A percentile compares a stretch with the other conserved stretches of the same genome.
phyloP scores from a whole-genome alignment of 2,888 invertebrate species.

The Dicyrtomina minuta region DNA sequence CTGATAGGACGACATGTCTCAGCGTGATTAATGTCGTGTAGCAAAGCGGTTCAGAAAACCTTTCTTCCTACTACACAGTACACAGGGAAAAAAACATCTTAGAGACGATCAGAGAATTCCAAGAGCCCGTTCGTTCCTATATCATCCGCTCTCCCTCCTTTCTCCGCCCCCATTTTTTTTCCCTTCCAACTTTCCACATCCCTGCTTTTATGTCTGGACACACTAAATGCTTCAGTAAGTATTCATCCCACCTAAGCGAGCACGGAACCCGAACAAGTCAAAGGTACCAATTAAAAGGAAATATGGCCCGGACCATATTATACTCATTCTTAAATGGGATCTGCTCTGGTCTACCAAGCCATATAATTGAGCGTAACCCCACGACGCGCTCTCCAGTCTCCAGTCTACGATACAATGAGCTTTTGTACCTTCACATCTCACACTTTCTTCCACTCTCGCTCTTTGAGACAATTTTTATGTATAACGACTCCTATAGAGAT shows the following conservation, averaged over 20 bases:
- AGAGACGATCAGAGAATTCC: slow-evolving; percentile 24
- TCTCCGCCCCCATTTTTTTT: not conserved
- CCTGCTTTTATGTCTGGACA: not conserved
- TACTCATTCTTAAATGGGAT: not conserved
- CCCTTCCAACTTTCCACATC: slow-evolving; percentile 13
- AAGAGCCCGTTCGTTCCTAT: not conserved
- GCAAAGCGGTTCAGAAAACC: slow-evolving; percentile 20
- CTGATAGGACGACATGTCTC: slow-evolving; percentile 32
- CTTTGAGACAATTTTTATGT: not conserved
- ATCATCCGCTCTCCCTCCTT: not conserved
- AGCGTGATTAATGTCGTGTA: slow-evolving; percentile 41
- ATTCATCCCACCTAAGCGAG: slow-evolving; percentile 18
- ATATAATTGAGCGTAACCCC: too few species aligned
- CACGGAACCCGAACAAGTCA: slow-evolving; percentile 18
- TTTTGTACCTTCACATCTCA: not conserved
- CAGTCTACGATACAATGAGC: not conserved
- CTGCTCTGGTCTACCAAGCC: too few species aligned
- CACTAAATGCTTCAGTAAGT: slow-evolving; percentile 11
- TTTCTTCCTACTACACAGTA: not conserved
- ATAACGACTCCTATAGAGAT: not conserved
- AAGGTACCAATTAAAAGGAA: slow-evolving; percentile 19
- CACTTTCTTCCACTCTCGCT: not conserved
- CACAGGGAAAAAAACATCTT: not conserved
- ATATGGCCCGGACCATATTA: not conserved
- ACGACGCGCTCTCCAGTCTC: not conserved